Conservation (phyloP, 2,113 vertebrate species). For the Apteryx mantelli region DNA sequence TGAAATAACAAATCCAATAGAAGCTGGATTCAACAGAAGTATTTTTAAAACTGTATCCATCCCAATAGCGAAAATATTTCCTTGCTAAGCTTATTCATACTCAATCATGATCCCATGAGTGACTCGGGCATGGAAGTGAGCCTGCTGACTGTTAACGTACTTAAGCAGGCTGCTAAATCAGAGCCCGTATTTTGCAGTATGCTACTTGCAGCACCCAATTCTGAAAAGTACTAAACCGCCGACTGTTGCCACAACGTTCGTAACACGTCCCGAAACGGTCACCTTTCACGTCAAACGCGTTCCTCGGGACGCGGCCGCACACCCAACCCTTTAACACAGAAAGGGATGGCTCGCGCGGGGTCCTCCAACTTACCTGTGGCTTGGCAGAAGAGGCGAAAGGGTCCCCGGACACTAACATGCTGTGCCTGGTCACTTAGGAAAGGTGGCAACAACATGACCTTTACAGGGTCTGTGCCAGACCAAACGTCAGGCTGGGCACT, state of each 20-base stretch:
- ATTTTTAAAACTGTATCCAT: neutral
- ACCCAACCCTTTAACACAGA: neutral
- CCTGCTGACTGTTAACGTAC: no score
- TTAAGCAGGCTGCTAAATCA: neutral
- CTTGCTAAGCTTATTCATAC: neutral
- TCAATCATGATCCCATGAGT: neutral
- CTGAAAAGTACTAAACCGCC: neutral
- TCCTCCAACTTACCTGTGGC: constrained; percentile 89
- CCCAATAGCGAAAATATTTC: neutral
- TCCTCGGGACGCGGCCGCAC: neutral
- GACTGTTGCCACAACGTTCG: neutral
- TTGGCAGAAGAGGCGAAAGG: constrained; percentile 94
- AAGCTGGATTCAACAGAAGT: neutral
- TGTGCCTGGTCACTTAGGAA: constrained; percentile 93
- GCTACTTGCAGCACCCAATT: fast-evolving
- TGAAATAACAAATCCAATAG: neutral
- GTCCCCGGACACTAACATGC: constrained; percentile 84
- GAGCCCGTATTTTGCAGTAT: neutral
- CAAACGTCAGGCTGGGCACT: constrained; percentile 79
- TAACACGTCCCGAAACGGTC: neutral
- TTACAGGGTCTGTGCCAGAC: constrained; percentile 72
- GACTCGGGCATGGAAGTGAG: neutral
- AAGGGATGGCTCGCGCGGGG: neutral
- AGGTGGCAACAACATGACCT: constrained; percentile 89
- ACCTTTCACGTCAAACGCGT: neutral